phyloP scores from a whole-genome alignment of 2,888 invertebrate genomes.

The Drosophila monieri region DNA sequence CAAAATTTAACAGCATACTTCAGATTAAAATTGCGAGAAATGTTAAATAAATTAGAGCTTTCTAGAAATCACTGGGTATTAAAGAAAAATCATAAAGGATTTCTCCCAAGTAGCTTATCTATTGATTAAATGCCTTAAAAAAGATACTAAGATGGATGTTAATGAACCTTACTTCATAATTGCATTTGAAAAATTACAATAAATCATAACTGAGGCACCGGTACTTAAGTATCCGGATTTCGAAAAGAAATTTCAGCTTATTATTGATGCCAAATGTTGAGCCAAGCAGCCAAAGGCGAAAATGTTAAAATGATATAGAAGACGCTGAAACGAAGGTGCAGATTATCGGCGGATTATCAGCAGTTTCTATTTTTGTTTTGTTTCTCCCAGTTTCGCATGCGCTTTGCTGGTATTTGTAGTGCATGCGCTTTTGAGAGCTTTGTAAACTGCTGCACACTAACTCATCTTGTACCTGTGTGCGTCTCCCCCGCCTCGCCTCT shows the following conservation, averaged over 20 bases:
- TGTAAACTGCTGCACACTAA: too few relatives aligned
- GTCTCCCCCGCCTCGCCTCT: too few relatives aligned
- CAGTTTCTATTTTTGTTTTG: too few relatives aligned
- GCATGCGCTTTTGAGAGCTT: too few relatives aligned
- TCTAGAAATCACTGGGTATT: constrained; percentile 24
- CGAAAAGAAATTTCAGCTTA: constrained; percentile 1
- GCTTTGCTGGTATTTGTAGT: too few relatives aligned
- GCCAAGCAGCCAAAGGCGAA: too few relatives aligned
- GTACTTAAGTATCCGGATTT: constrained; percentile 32
- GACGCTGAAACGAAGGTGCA: too few relatives aligned
- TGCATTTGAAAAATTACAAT: constrained; percentile 33
- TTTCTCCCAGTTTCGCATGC: too few relatives aligned
- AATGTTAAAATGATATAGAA: too few relatives aligned
- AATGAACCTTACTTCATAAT: constrained; percentile 15
- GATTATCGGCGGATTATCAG: too few relatives aligned
- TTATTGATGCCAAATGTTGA: too few relatives aligned
- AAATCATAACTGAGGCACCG: constrained; percentile 29
- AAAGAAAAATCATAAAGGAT: neutral
- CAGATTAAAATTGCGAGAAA: constrained; percentile 28
- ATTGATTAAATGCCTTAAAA: constrained; percentile 43
- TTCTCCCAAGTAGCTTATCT: constrained; percentile 37
- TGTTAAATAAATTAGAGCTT: constrained; percentile 24
- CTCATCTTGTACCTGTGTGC: too few relatives aligned
- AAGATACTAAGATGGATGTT: constrained; percentile 12
- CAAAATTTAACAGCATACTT: constrained; percentile 18